phyloP scores from a whole-genome alignment of 2,888 invertebrate genomes.

The Drosophila pseudotalamancana region DNA sequence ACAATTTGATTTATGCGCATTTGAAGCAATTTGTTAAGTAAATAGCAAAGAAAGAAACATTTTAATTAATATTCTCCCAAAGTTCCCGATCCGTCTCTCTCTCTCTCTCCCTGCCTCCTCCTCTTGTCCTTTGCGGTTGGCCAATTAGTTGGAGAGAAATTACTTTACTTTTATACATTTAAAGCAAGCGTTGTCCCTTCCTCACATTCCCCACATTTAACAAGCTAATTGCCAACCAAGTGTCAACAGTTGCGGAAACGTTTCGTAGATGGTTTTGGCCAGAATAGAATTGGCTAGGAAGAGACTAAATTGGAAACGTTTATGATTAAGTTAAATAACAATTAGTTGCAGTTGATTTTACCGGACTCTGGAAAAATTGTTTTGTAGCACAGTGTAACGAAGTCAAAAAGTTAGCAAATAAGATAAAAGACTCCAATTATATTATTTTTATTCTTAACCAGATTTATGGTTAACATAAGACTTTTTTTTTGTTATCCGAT shows the following conservation, averaged over 20 bases:
- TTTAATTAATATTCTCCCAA: slow-evolving; percentile 71
- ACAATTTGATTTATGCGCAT: slow-evolving; percentile 77
- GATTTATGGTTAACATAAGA: too few relatives aligned
- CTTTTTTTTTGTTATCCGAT: too few relatives aligned
- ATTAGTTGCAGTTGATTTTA: slow-evolving; percentile 58
- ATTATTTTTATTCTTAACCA: too few relatives aligned
- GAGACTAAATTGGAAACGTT: slow-evolving; percentile 56
- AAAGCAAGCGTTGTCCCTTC: slow-evolving; percentile 13
- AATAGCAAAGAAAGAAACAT: slow-evolving; percentile 67
- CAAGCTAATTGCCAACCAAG: slow-evolving; percentile 74
- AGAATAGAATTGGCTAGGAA: background rate
- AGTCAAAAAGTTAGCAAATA: background rate
- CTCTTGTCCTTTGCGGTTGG: slow-evolving; percentile 32
- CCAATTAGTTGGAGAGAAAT: slow-evolving; percentile 66
- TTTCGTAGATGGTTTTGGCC: slow-evolving; percentile 8
- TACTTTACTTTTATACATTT: slow-evolving; percentile 56
- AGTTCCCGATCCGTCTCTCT: background rate
- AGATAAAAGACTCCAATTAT: background rate
- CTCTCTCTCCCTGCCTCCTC: background rate
- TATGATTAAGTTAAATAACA: slow-evolving; percentile 73
- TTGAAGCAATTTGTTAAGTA: slow-evolving; percentile 76
- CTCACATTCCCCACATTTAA: slow-evolving; percentile 45
- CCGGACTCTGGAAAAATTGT: slow-evolving; percentile 1
- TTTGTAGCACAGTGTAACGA: too few relatives aligned
- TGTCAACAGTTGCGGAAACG: slow-evolving; percentile 63